Evolutionary conservation across 30 jellyfish, hydroid and myxozoan species (phyloP).

Genomic region (Pelagia noctiluca): DNA sequence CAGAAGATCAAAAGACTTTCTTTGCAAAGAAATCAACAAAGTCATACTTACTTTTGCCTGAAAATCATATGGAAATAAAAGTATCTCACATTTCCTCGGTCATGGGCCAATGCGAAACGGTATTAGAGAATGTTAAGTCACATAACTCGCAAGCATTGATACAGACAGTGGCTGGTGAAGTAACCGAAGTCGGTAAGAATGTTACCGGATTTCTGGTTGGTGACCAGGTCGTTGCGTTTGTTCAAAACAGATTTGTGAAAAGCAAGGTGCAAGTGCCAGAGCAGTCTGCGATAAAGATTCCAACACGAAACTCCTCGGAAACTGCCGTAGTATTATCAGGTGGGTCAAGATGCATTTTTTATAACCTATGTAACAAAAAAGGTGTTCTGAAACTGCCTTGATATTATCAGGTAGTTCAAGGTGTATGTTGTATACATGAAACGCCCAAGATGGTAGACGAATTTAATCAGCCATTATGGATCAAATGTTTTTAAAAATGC

Average conservation of each 20-base stretch:
- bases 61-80: slow-evolving; percentile 11
- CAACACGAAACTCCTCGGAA: neutral
- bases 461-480: no score
- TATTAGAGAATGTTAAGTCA: slow-evolving; percentile 19
- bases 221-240: slow-evolving; percentile 26
- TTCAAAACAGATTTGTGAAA: slow-evolving; percentile 1
- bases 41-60: neutral
- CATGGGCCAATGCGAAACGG: slow-evolving; percentile 9
- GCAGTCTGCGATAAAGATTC: slow-evolving; percentile 8
- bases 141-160: neutral
- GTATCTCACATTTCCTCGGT: slow-evolving; percentile 29
- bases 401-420: neutral
- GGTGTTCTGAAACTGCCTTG: neutral
- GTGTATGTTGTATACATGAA: no score
- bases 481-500: no score
- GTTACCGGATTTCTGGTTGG: neutral
- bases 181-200: neutral
- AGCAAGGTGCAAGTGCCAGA: neutral
- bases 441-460: no score
- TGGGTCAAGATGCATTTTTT: neutral
- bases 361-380: neutral
- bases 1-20: slow-evolving; percentile 8
- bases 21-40: neutral
- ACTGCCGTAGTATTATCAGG: slow-evolving; percentile 20
- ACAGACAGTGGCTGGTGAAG: slow-evolving; percentile 13